Percentiles rank a stretch among this genome's conserved stretches.
Conservation (phyloP, 2,888 invertebrate species). For the Hyposoter dolosus region DNA sequence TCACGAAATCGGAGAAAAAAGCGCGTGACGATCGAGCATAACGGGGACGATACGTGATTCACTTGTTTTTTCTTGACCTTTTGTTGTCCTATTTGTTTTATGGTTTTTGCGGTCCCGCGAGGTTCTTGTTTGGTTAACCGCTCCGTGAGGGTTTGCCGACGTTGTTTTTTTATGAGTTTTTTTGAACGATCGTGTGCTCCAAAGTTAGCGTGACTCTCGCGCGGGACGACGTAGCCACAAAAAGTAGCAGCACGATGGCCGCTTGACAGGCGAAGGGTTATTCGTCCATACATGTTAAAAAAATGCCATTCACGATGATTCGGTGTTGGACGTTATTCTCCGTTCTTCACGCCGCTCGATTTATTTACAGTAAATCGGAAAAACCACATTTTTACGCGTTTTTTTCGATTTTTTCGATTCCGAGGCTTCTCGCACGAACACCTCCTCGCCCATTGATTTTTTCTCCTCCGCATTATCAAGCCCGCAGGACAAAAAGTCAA, state of each 20-base stretch:
- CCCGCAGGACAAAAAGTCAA: constrained; percentile 16
- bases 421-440: too few relatives aligned
- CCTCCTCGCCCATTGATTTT: constrained; percentile 37
- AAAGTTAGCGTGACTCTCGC: constrained; percentile 59
- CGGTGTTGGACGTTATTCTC: neutral
- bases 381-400: neutral
- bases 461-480: neutral
- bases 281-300: neutral
- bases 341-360: too few relatives aligned
- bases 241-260: constrained; percentile 39
- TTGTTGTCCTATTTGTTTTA: constrained; percentile 23
- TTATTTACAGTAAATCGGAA: neutral
- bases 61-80: neutral
- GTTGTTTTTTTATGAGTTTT: neutral
- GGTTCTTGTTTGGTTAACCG: constrained; percentile 64
- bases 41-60: constrained; percentile 37
- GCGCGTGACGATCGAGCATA: constrained; percentile 45
- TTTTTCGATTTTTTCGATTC: too few relatives aligned
- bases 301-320: neutral
- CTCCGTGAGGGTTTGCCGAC: constrained; percentile 44
- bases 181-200: constrained; percentile 18
- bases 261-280: constrained; percentile 43
- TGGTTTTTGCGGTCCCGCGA: constrained; percentile 57
- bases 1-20: constrained; percentile 41
- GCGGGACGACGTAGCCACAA: constrained; percentile 16